These are phyloP conservation scores for Pangasius krempfi DNA, from an alignment of 2,797 vertebrate species.

Conservation along the genomic window DNA sequence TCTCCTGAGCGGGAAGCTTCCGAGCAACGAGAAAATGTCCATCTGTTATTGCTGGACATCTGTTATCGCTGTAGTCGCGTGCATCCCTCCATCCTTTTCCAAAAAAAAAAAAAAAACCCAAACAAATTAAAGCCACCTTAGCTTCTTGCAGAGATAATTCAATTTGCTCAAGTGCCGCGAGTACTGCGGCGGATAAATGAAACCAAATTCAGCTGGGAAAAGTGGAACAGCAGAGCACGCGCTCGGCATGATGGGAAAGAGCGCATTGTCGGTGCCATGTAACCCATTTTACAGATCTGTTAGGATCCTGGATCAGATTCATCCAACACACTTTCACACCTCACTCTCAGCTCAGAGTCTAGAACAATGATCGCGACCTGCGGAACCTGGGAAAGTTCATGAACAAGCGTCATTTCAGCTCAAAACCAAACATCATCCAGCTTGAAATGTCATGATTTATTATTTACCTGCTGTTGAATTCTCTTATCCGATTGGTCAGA, in stretches of 20 bases:
- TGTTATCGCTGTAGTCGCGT: no score
- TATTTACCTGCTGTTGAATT: background rate
- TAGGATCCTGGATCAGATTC: background rate
- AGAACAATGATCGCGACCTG: background rate
- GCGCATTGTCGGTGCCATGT: background rate
- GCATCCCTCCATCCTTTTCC: background rate
- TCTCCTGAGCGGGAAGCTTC: background rate
- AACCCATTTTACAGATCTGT: background rate
- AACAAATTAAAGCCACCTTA: background rate
- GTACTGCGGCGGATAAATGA: background rate
- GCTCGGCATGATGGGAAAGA: background rate
- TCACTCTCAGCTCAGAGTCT: background rate
- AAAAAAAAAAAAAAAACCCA: no score
- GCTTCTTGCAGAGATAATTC: background rate
- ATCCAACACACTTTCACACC: no score
- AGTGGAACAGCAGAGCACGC: no score
- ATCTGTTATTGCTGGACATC: background rate
- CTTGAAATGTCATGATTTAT: no score
- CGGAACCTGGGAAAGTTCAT: background rate
- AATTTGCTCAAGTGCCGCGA: background rate
- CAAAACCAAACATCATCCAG: background rate
- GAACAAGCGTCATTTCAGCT: background rate
- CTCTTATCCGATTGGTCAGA: background rate
- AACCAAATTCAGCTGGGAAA: background rate
- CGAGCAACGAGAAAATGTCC: background rate